These are phyloP conservation scores for Drosophila kurseongensis DNA, from an alignment of 1,140 invertebrate species.

Conservation along the genomic window DNA sequence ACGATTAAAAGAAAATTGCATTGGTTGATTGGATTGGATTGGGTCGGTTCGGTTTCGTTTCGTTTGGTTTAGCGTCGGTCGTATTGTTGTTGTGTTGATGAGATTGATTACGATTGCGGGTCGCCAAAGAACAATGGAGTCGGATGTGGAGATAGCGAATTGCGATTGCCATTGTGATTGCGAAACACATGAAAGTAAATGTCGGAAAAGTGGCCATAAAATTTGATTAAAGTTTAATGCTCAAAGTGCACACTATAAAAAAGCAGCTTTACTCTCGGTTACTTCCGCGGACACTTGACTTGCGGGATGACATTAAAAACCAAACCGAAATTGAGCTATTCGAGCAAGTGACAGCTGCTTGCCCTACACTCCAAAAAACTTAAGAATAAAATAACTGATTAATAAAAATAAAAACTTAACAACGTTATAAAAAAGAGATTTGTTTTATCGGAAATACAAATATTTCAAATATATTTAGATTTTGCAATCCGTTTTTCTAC, in stretches of 20 bases:
- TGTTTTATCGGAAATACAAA: too few relatives aligned
- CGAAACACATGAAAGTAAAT: constrained; percentile 69
- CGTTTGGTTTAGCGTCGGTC: constrained; percentile 28
- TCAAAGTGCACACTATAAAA: constrained; percentile 60
- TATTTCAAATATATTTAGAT: too few relatives aligned
- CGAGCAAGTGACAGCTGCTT: neutral
- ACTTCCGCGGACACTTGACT: constrained; percentile 23
- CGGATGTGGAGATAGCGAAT: constrained; percentile 34
- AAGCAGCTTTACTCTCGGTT: constrained; percentile 13
- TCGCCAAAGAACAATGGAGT: constrained; percentile 34
- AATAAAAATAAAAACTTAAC: neutral
- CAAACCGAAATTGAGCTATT: neutral
- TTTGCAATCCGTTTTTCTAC: too few relatives aligned
- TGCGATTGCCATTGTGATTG: constrained; percentile 40
- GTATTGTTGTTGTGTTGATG: constrained; percentile 72
- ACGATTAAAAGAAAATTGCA: constrained; percentile 83
- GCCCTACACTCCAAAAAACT: neutral
- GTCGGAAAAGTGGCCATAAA: constrained; percentile 68
- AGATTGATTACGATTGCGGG: constrained; percentile 77
- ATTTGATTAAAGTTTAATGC: constrained; percentile 79
- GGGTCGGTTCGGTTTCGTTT: constrained; percentile 37
- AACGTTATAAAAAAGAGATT: neutral
- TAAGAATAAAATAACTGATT: neutral
- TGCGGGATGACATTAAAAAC: constrained; percentile 26
- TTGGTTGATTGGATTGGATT: constrained; percentile 80